phyloP scores from a whole-genome alignment of 2,113 vertebrate species.

The Chamaetylas fuelleborni region DNA sequence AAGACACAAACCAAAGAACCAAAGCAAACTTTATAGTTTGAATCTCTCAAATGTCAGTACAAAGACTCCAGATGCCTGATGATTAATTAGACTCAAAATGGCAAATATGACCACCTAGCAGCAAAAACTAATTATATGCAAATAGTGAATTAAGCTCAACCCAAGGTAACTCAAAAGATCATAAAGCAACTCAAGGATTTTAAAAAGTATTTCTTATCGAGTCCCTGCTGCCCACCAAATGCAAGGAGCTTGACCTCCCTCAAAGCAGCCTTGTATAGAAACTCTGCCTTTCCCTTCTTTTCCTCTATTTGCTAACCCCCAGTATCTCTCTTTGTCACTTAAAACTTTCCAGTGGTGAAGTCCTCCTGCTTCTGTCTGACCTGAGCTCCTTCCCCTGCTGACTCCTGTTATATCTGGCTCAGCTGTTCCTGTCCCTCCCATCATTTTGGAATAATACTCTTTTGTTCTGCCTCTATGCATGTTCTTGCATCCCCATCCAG shows the following conservation, averaged over 20 bases:
- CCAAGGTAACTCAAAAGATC: background rate
- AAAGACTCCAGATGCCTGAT: background rate
- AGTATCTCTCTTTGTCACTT: background rate
- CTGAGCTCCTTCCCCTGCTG: background rate
- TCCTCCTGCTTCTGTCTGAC: background rate
- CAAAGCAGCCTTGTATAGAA: background rate
- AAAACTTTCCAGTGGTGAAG: background rate
- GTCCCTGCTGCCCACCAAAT: background rate
- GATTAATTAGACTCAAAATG: slow-evolving; percentile 35
- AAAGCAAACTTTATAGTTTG: background rate
- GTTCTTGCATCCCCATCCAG: background rate
- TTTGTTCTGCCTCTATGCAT: background rate
- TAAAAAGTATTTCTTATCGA: background rate
- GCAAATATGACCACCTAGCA: background rate
- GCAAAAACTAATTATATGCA: background rate
- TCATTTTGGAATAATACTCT: background rate
- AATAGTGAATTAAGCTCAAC: background rate
- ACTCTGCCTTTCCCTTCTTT: background rate
- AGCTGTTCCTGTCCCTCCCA: background rate
- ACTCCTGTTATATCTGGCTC: background rate
- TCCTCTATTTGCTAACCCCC: background rate
- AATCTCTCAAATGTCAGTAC: background rate
- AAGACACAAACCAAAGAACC: background rate
- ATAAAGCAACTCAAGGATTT: background rate
- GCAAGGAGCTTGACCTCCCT: background rate